Conservation (phyloP, 2,113 vertebrate species). For the Atlantisia rogersi region DNA sequence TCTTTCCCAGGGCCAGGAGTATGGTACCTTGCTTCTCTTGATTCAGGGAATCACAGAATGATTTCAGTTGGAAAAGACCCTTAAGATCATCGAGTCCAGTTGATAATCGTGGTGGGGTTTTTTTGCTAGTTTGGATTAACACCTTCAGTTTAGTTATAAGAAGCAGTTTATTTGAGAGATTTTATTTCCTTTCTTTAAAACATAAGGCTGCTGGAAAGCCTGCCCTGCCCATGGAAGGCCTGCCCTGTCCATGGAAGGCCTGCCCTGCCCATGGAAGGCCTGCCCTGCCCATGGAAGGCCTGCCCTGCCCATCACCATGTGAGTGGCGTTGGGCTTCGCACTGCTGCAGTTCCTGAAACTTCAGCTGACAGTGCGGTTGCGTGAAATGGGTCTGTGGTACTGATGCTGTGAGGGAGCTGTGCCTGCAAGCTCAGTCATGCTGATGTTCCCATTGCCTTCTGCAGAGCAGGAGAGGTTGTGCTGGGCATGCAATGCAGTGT, state of each 20-base stretch:
- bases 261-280: too few relatives aligned
- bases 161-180: background rate
- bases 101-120: too few relatives aligned
- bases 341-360: background rate
- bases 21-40: background rate
- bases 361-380: fast-evolving
- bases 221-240: background rate
- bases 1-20: background rate
- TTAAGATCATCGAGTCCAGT: too few relatives aligned
- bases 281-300: too few relatives aligned
- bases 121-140: background rate
- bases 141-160: background rate
- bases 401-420: fast-evolving
- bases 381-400: fast-evolving
- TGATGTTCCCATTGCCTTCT: background rate
- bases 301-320: too few relatives aligned
- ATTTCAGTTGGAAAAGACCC: too few relatives aligned
- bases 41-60: background rate
- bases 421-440: fast-evolving
- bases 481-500: background rate
- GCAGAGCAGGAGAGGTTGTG: background rate
- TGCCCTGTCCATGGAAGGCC: too few relatives aligned
- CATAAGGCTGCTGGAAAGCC: background rate
- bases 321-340: fast-evolving
- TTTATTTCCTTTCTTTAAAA: background rate